Percentiles rank a stretch among this genome's conserved stretches.
Evolutionary conservation across 2,888 invertebrate genomes (phyloP).

Genomic region (Ypsolopha scabrella): DNA sequence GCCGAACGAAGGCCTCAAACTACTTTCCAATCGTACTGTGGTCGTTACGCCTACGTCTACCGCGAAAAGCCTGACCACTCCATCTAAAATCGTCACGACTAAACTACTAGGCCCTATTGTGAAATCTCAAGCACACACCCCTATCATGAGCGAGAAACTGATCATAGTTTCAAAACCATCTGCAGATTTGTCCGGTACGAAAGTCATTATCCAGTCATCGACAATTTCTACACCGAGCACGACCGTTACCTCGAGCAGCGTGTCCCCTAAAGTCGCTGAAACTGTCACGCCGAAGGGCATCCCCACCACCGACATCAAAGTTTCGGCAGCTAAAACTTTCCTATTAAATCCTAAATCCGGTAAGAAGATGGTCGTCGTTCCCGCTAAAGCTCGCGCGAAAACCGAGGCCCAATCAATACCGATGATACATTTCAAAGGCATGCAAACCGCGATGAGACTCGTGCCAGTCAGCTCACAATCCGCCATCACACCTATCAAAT

Average conservation of each 20-base stretch:
- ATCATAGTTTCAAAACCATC: constrained; percentile 55
- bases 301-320: constrained; percentile 59
- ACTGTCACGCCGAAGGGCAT: constrained; percentile 55
- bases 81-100: constrained; percentile 50
- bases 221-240: constrained; percentile 23
- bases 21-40: constrained; percentile 53
- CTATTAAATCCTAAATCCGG: constrained; percentile 61
- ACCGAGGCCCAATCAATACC: constrained; percentile 47
- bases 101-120: constrained; percentile 52
- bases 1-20: constrained; percentile 45
- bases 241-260: constrained; percentile 33
- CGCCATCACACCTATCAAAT: constrained; percentile 29
- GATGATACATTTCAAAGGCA: constrained; percentile 55
- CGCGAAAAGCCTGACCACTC: constrained; percentile 29
- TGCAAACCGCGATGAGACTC: constrained; percentile 57
- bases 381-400: constrained; percentile 52
- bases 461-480: constrained; percentile 52
- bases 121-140: constrained; percentile 30
- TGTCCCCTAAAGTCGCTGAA: constrained; percentile 39
- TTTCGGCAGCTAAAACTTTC: constrained; percentile 54
- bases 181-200: constrained; percentile 37
- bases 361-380: constrained; percentile 63
- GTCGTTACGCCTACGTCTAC: constrained; percentile 40
- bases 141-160: constrained; percentile 46
- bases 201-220: constrained; percentile 48